A percentile compares a stretch with the other conserved stretches of the same genome.
These are phyloP conservation scores for Agapetus fuscipes DNA, from an alignment of 2,888 invertebrate species.

Conservation along the genomic window DNA sequence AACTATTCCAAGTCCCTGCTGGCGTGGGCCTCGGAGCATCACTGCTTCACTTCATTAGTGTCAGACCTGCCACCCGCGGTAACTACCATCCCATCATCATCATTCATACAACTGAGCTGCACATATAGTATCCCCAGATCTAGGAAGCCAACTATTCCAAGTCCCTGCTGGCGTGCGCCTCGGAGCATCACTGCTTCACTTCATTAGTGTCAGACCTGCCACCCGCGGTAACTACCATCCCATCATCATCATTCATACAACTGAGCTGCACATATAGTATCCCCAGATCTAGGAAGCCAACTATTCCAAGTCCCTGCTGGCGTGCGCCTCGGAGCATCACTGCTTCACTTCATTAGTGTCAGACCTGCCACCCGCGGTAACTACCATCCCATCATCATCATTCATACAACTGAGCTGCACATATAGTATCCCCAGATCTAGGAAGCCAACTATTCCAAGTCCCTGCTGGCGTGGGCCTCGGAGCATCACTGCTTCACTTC, in stretches of 20 bases:
- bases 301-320: slow-evolving; percentile 66
- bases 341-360: slow-evolving; percentile 58
- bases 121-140: no score
- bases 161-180: slow-evolving; percentile 70
- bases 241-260: no score
- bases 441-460: slow-evolving; percentile 67
- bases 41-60: slow-evolving; percentile 57
- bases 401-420: no score
- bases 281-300: no score
- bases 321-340: slow-evolving; percentile 71
- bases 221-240: no score
- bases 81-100: no score
- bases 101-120: no score
- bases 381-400: no score
- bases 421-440: no score
- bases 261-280: no score
- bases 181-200: slow-evolving; percentile 64
- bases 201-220: slow-evolving; percentile 56
- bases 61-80: slow-evolving; percentile 55
- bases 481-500: slow-evolving; percentile 63
- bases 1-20: slow-evolving; percentile 71
- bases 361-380: slow-evolving; percentile 53
- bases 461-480: slow-evolving; percentile 70
- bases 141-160: slow-evolving; percentile 67
- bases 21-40: slow-evolving; percentile 69